These are phyloP conservation scores for Chaetophractus vellerosus DNA, from an alignment of 2,797 vertebrate genomes.

Conservation along the genomic window DNA sequence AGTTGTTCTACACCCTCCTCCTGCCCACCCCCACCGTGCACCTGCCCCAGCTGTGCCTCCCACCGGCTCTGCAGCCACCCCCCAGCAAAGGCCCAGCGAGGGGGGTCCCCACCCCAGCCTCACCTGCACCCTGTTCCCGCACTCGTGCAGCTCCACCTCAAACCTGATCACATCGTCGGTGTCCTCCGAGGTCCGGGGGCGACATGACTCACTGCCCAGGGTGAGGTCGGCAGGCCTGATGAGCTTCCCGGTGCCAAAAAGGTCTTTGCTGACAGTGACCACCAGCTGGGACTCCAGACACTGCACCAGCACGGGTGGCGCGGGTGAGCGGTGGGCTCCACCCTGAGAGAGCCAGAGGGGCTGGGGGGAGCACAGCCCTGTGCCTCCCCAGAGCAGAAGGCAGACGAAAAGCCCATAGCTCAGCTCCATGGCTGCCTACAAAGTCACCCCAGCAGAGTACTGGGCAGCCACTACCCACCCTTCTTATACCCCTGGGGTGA, in stretches of 20 bases:
- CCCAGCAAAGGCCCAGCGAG: background rate
- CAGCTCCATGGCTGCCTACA: background rate
- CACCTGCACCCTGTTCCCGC: constrained; percentile 88
- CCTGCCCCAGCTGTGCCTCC: background rate
- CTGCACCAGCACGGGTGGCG: constrained; percentile 66
- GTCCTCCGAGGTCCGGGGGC: constrained; percentile 51
- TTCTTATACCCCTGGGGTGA: constrained; percentile 60
- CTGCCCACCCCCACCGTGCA: too few species aligned
- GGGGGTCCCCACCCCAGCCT: background rate
- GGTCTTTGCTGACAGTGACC: constrained; percentile 85
- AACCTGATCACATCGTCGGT: constrained; percentile 73
- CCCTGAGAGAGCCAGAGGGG: background rate
- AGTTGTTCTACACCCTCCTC: too few species aligned
- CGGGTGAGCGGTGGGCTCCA: rapidly evolving
- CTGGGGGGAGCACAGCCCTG: background rate
- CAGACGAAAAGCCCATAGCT: background rate
- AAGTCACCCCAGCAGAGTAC: background rate
- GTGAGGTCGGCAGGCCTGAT: constrained; percentile 81
- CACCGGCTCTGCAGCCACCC: background rate
- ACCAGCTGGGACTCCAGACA: constrained; percentile 89
- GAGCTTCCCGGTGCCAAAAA: constrained; percentile 87
- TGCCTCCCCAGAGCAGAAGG: constrained; percentile 57
- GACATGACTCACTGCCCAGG: constrained; percentile 83
- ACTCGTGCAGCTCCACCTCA: constrained; percentile 86
- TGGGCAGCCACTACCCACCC: rapidly evolving